Conservation (phyloP, 2,888 invertebrate species). For the Conomelus anceps region DNA sequence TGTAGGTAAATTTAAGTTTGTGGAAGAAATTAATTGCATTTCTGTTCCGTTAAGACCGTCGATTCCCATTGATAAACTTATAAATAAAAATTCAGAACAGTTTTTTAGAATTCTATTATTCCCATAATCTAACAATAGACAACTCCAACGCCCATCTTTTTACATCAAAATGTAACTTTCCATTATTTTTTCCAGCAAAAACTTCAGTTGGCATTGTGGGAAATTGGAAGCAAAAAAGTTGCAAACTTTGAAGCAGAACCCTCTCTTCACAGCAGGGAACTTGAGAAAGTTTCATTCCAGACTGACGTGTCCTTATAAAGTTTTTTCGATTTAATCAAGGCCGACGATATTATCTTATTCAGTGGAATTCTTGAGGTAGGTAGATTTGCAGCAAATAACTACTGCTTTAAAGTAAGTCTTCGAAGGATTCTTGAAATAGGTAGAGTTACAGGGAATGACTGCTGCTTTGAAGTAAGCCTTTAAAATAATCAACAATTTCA, state of each 20-base stretch:
- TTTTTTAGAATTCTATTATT: not conserved
- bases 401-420: too few species aligned
- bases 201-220: not conserved
- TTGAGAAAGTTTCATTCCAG: not conserved
- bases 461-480: too few species aligned
- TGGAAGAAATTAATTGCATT: too few species aligned
- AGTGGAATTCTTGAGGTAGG: too few species aligned
- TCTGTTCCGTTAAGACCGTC: not conserved
- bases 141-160: not conserved
- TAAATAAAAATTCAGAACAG: not conserved
- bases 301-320: not conserved
- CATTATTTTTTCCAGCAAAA: not conserved
- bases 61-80: not conserved
- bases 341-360: too few species aligned
- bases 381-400: too few species aligned
- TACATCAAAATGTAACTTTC: not conserved
- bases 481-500: too few species aligned
- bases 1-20: too few species aligned
- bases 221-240: not conserved
- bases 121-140: not conserved
- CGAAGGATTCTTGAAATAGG: too few species aligned
- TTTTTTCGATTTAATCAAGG: not conserved
- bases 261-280: not conserved
- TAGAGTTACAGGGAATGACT: too few species aligned
- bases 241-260: not conserved